Conservation (phyloP, 2,888 invertebrate genomes). For the Phyllotreta cruciferae region DNA sequence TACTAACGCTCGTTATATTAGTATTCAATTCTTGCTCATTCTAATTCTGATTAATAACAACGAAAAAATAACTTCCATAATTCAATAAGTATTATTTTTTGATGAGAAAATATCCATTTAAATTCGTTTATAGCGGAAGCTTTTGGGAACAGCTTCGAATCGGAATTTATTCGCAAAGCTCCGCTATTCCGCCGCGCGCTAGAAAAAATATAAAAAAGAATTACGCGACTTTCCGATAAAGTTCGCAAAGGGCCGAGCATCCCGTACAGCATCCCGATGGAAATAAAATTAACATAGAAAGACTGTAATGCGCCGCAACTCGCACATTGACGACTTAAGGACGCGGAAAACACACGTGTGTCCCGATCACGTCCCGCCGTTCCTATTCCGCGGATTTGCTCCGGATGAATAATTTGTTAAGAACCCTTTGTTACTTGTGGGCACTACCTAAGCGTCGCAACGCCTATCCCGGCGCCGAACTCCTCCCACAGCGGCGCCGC, state of each 20-base stretch:
- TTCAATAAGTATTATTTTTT: no score
- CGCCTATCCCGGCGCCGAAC: constrained; percentile 56
- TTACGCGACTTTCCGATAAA: constrained; percentile 7
- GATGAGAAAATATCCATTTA: no score
- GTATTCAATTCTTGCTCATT: no score
- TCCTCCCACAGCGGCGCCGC: constrained; percentile 58
- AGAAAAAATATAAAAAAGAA: constrained; percentile 18
- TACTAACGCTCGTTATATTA: no score
- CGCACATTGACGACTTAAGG: constrained; percentile 39
- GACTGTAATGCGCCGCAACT: constrained; percentile 44
- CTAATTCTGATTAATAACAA: no score
- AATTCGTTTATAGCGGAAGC: no score
- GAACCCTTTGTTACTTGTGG: constrained; percentile 59
- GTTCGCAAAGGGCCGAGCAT: constrained; percentile 14
- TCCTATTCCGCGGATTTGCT: constrained; percentile 48
- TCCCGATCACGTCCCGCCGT: constrained; percentile 38
- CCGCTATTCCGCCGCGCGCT: neutral
- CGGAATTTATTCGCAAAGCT: no score
- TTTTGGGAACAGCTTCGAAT: no score
- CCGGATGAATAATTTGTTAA: constrained; percentile 59
- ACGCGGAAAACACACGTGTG: constrained; percentile 52
- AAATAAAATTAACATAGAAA: constrained; percentile 53
- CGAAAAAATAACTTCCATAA: no score
- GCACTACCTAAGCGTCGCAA: constrained; percentile 56
- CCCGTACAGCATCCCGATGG: constrained; percentile 21